Evolutionary conservation across 2,113 vertebrate genomes (phyloP), one percentile per base, ranked within the genome.

Genomic region (Sebastes fasciatus): DNA sequence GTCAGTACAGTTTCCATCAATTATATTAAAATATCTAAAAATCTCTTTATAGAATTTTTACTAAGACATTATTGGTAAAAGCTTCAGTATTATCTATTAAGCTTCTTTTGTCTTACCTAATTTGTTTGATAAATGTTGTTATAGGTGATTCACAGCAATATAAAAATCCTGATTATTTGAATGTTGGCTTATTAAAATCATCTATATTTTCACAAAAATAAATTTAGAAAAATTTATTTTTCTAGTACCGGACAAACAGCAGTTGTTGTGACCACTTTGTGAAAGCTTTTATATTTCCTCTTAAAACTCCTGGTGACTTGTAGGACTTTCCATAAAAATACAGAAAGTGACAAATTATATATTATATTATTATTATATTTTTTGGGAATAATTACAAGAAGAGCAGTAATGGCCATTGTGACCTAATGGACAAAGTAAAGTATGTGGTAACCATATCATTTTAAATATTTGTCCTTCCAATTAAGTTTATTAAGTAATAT

Each of bases 1-100:
- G 61, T 86, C 73, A 80, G 43, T 83, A 77, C 26, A 67, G 14
- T 63, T 54, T 62, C 11, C n/a, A 69, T 49, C 16, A 57, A 58
- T 48, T 9, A 48, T 55, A 71, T n/a, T 26, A 26, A 26, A 26
- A 26, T 26, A 26, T 26, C 3, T 26, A 12, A 7, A 17, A 11
- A 12, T 13, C 1, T 49, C 49, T 7, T 7, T 2, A 1, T 43
- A 14, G 10, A 26, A 42, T 69, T 43, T 43, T 5, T n/a, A 19
- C 45, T 42, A 23, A 71, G 40, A 58, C 52, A 71, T 42, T 45
- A 5, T 26, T 26, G 26, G 13, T 48, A 26, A 60, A 61, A 48
- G 13, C 21, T 60, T 57, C 6, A 21, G 26, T 14, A 8, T 55
- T 3, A 43, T 71, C 10, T 40, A 3, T 45, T 65, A 46, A 46